A percentile compares a stretch with the other conserved stretches of the same genome.
phyloP scores from a whole-genome alignment of 2,888 invertebrate species.

The Tetranychus truncatus region DNA sequence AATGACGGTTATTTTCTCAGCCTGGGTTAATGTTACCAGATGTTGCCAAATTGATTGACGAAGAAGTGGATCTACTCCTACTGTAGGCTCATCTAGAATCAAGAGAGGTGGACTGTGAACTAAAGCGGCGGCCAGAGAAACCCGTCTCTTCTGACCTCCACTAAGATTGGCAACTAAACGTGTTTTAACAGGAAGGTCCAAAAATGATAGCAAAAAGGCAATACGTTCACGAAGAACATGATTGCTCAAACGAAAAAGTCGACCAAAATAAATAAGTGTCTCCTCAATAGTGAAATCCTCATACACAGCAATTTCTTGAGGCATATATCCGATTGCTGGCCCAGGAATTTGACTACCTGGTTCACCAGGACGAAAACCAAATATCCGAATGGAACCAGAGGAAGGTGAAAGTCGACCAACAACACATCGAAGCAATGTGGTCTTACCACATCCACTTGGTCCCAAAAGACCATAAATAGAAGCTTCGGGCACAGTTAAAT shows the following conservation, averaged over 20 bases:
- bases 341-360: conserved; percentile 80
- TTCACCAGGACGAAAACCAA: conserved; percentile 73
- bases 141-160: conserved; percentile 74
- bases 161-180: conserved; percentile 42
- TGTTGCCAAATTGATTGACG: conserved; percentile 35
- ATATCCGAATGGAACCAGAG: conserved; percentile 68
- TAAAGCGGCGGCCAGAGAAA: conserved; percentile 74
- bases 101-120: conserved; percentile 80
- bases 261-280: conserved; percentile 88
- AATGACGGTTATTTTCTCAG: conserved; percentile 32
- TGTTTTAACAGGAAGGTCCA: conserved; percentile 31
- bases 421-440: conserved; percentile 74
- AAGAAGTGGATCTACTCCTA: conserved; percentile 74
- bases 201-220: conserved; percentile 33
- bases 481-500: conserved; percentile 82
- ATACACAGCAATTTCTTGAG: conserved; percentile 37
- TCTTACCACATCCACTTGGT: conserved; percentile 91
- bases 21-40: conserved; percentile 31
- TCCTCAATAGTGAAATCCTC: conserved; percentile 64
- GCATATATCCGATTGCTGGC: conserved; percentile 86
- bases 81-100: conserved; percentile 79
- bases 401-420: conserved; percentile 69
- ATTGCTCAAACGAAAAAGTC: conserved; percentile 80
- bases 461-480: conserved; percentile 64
- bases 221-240: conserved; percentile 46